Conservation (phyloP, 1,140 invertebrate genomes). For the Tetragonula clypearis region DNA sequence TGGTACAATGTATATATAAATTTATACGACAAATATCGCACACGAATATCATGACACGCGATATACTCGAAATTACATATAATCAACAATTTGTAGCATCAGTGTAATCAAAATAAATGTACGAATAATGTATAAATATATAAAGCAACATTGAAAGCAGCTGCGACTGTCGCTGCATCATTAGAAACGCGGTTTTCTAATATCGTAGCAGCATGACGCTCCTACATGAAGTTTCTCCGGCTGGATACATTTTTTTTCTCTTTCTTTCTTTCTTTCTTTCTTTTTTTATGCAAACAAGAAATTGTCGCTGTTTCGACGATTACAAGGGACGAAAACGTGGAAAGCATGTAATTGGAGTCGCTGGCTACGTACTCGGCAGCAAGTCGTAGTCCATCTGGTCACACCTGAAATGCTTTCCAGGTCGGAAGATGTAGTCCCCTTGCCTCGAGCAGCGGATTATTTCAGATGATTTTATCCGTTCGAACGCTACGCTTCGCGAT, state of each 20-base stretch:
- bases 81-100: too few species aligned
- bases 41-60: too few species aligned
- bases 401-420: slow-evolving; percentile 74
- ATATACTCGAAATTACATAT: too few species aligned
- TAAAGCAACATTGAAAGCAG: neutral
- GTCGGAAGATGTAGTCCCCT: slow-evolving; percentile 70
- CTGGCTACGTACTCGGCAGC: slow-evolving; percentile 26
- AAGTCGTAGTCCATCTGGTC: slow-evolving; percentile 61
- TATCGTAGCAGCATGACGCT: neutral
- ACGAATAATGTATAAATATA: neutral
- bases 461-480: slow-evolving; percentile 70
- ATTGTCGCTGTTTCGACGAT: slow-evolving; percentile 39
- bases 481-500: slow-evolving; percentile 64
- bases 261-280: too few species aligned
- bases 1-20: neutral
- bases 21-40: too few species aligned
- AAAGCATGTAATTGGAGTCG: slow-evolving; percentile 67
- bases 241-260: neutral
- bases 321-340: slow-evolving; percentile 59
- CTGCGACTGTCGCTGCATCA: neutral
- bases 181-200: slow-evolving; percentile 33
- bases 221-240: slow-evolving; percentile 8
- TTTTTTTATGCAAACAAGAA: slow-evolving; percentile 37
- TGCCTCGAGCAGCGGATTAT: slow-evolving; percentile 45
- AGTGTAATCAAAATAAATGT: neutral